Evolutionary conservation across 37 sponge, comb jelly and placozoan species (phyloP).

Genomic region (Halichondria panicea): DNA sequence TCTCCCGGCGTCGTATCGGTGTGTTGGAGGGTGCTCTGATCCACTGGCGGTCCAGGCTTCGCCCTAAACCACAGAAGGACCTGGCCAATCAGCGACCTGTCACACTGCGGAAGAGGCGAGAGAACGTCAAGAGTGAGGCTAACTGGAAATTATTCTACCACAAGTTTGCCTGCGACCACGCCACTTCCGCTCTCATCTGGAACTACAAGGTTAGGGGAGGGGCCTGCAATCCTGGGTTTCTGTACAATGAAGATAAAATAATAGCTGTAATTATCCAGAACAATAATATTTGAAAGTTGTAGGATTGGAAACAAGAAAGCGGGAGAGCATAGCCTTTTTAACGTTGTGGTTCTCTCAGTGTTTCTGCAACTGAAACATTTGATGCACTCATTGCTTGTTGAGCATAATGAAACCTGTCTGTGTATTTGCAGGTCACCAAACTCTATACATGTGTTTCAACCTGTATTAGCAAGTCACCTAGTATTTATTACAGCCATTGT

Average conservation of each 20-base stretch:
- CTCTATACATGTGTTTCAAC: too few species aligned
- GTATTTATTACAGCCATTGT: too few species aligned
- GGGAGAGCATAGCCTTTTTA: too few species aligned
- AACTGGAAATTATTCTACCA: conserved; percentile 97
- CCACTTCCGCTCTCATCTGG: conserved; percentile 94
- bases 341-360: too few species aligned
- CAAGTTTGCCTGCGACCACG: conserved; percentile 85
- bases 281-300: not conserved
- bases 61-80: conserved; percentile 56
- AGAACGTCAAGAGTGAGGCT: conserved; percentile 80
- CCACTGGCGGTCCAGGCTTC: conserved; percentile 94
- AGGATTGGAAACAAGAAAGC: too few species aligned
- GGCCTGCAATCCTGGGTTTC: not conserved
- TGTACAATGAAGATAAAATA: not conserved
- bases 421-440: too few species aligned
- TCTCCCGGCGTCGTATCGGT: conserved; percentile 53
- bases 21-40: conserved; percentile 80
- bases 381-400: too few species aligned
- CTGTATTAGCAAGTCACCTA: too few species aligned
- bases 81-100: conserved; percentile 49
- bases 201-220: conserved; percentile 87
- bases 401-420: too few species aligned
- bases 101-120: conserved; percentile 83
- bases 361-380: too few species aligned
- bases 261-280: not conserved